Evolutionary conservation across 2,888 invertebrate genomes (phyloP), one percentile per base, ranked within the genome.

Genomic region (Terebella lapidaria): DNA sequence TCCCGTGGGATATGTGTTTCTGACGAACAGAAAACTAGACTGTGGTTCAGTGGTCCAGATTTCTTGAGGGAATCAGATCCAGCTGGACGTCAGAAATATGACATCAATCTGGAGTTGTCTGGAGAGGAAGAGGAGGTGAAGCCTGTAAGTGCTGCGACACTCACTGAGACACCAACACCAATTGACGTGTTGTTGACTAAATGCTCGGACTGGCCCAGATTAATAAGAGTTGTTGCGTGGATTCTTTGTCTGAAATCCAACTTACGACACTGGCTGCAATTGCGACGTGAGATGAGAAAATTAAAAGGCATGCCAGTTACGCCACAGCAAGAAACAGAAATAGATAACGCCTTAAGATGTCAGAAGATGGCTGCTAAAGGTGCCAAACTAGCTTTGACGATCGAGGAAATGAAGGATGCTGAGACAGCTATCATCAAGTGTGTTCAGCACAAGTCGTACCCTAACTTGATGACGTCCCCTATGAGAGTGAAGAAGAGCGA

Each of bases 1-100:
- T 70, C 68, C 1, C 46, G 71, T n/a, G 60, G 65, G 3, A 27
- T 55, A 18, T 52, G 24, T 24, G 29, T 59, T n/a, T n/a, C n/a
- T n/a, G 30, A 54, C 45, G 53, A 61, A 27, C 20, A 60, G 20
- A n/a, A 54, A 20, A 22, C n/a, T 2, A 25, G 29, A 20, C 26
- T 18, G 3, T 67, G 67, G 65, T 57, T 56, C 24, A 52, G 46
- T 30, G 63, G 63, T 15, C 65, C 65, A 15, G 55, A 57, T 5
- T 65, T 67, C 45, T 49, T 61, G 10, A 15, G 42, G 42, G 42
- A 35, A 15, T 15, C 10, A 35, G n/a, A 35, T 35, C n/a, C 10
- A n/a, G n/a, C 10, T 15, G n/a, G n/a, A 10, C 42, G 10, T n/a
- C 10, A 10, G n/a, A n/a, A n/a, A n/a, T n/a, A n/a, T 35, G 42